Base-by-base conservation (phyloP, 2,113 vertebrate species). In the Spilogale gracilis region DNA sequence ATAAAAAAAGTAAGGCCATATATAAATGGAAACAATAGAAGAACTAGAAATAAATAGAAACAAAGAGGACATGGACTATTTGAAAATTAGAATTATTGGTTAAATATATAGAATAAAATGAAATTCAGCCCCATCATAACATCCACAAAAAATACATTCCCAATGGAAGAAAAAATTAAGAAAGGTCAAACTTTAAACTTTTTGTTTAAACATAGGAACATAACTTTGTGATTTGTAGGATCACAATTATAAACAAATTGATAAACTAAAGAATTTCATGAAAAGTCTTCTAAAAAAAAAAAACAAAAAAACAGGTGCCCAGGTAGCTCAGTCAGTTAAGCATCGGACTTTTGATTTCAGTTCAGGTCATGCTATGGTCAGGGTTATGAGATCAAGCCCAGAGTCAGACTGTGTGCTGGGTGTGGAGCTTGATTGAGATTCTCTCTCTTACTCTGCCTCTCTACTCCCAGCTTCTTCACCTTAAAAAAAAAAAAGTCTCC, bases 121-220 rank as follows among this genome's bases (percentile, higher is more conserved):
- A 89, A 95, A 92, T 52, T 61, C 60, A 25, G 60, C 9, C 43
- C 43, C 45, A 43, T 56, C 11, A 63, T 32, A 81, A 9, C 16
- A 91, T 13, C 2, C 14, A 63, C 25, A 74, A 60, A 93, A 60
- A 38, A 54, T 18, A 74, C 30, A 63, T 54, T 79, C 5, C 3
- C 50, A 93, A 21, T 4, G 20, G 11, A 94, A 83, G 14, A 23
- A 84, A 80, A 45, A 52, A 18, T 38, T 61, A 50, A 67, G 67
- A 95, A 94, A 95, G 9, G 11, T 3, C 56, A 93, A 97, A 50
- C 2, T 94, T 48, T 32, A 71, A 81, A 50, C 20, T 92, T 92
- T 69, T 43, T 85, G n/a, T n/a, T n/a, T n/a, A 91, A 74, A 73
- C 43, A 52, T 65, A 71, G 21, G 21, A 60, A 81, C 89, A n/a